phyloP scores from a whole-genome alignment of 2,113 vertebrate genomes.

The Trachemys scripta region DNA sequence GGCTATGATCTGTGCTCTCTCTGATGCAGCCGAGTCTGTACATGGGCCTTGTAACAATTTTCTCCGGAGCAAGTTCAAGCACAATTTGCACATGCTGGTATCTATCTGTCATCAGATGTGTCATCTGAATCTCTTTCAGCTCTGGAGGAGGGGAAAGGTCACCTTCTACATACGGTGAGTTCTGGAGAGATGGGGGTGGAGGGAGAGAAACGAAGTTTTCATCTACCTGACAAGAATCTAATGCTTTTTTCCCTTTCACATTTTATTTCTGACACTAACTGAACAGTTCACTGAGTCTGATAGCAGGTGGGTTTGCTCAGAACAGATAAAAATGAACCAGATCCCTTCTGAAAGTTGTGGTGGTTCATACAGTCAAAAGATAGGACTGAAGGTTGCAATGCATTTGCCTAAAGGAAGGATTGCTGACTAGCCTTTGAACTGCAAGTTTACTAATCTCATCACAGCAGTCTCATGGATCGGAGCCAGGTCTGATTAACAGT shows the following conservation, averaged over 20 bases:
- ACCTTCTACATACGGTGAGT: not conserved
- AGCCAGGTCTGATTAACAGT: not conserved
- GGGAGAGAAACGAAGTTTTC: not conserved
- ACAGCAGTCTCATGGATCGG: not conserved
- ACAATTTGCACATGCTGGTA: constrained; percentile 38
- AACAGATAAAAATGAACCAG: not conserved
- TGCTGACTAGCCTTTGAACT: not conserved
- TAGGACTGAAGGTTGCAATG: not conserved
- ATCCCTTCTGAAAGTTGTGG: rapidly evolving
- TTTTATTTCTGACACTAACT: rapidly evolving
- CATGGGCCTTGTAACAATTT: not conserved
- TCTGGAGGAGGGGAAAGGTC: constrained; percentile 30
- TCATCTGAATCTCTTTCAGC: constrained; percentile 18
- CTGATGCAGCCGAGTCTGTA: not conserved
- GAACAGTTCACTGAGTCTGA: not conserved
- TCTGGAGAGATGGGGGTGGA: not conserved
- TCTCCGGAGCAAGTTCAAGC: constrained; percentile 55
- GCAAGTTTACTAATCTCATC: not conserved
- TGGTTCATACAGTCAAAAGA: rapidly evolving
- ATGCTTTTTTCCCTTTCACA: not conserved
- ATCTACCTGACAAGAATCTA: rapidly evolving
- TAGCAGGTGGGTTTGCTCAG: not conserved
- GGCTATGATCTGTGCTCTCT: constrained; percentile 13
- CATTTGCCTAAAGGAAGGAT: not conserved
- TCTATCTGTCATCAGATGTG: constrained; percentile 30